These are phyloP conservation scores for Macrotrachela quadricornifera DNA, from an alignment of 1,140 invertebrate species.

Conservation along the genomic window DNA sequence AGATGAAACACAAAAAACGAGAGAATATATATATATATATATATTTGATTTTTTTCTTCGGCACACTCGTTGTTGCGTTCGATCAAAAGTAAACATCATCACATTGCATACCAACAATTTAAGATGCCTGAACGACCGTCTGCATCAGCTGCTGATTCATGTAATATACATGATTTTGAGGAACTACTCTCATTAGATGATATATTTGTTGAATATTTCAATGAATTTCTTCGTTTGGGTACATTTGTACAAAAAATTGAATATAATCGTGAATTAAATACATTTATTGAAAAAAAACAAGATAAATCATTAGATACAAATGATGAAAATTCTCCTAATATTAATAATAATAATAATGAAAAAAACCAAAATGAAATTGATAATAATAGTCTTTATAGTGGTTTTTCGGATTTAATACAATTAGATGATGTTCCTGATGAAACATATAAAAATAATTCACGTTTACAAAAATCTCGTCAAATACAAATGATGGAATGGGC, in stretches of 20 bases:
- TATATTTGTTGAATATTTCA: slow-evolving; percentile 30
- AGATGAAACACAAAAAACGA: too few species aligned
- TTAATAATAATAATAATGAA: not conserved
- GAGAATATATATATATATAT: too few species aligned
- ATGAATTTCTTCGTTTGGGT: slow-evolving; percentile 18
- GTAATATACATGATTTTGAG: slow-evolving; percentile 25
- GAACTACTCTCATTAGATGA: slow-evolving; percentile 29
- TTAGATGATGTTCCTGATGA: too few species aligned
- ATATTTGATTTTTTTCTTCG: too few species aligned
- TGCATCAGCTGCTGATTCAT: too few species aligned
- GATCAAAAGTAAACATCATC: too few species aligned
- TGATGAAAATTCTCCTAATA: not conserved
- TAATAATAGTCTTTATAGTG: too few species aligned
- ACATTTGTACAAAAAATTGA: slow-evolving; percentile 6
- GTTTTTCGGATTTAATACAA: too few species aligned
- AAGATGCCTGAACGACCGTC: too few species aligned
- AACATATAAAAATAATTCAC: not conserved
- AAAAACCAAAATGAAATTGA: not conserved
- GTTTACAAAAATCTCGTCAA: slow-evolving; percentile 18
- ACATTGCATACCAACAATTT: too few species aligned
- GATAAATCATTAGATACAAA: not conserved
- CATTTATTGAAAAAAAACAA: slow-evolving; percentile 3
- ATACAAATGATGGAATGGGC: slow-evolving; percentile 25
- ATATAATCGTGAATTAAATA: slow-evolving; percentile 3
- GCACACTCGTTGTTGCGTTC: too few species aligned